These are phyloP conservation scores for Cheilosia impressa DNA, from an alignment of 2,888 invertebrate species.

Conservation along the genomic window DNA sequence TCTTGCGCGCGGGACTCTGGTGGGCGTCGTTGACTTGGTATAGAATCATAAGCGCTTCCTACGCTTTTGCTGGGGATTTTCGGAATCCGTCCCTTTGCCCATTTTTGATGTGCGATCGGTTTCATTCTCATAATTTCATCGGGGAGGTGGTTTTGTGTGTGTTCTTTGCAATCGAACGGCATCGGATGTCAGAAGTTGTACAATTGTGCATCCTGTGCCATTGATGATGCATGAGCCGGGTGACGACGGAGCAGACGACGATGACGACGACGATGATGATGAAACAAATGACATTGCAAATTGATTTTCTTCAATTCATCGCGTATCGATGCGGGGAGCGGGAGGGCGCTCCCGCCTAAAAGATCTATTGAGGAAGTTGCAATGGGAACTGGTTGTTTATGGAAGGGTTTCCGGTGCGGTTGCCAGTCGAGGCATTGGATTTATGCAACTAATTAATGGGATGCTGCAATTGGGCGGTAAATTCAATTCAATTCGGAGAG, in stretches of 20 bases:
- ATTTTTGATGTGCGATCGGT: slow-evolving; percentile 65
- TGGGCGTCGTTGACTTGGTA: slow-evolving; percentile 59
- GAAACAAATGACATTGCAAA: slow-evolving; percentile 73
- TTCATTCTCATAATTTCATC: slow-evolving; percentile 59
- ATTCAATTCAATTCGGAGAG: slow-evolving; percentile 19
- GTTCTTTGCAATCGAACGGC: slow-evolving; percentile 42
- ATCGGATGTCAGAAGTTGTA: slow-evolving; percentile 59
- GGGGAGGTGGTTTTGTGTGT: slow-evolving; percentile 16
- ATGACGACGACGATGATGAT: slow-evolving; percentile 34
- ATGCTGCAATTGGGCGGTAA: not conserved
- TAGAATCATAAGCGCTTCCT: slow-evolving; percentile 69
- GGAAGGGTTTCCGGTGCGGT: slow-evolving; percentile 57
- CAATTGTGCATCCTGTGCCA: slow-evolving; percentile 60
- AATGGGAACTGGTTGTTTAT: slow-evolving; percentile 40
- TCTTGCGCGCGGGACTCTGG: slow-evolving; percentile 17
- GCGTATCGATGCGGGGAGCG: slow-evolving; percentile 11
- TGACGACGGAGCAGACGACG: not conserved
- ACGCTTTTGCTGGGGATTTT: slow-evolving; percentile 64
- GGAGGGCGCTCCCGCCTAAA: not conserved
- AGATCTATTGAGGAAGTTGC: slow-evolving; percentile 61
- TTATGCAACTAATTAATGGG: slow-evolving; percentile 55
- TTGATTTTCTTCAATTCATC: slow-evolving; percentile 68
- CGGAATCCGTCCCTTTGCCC: slow-evolving; percentile 45
- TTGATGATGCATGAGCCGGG: slow-evolving; percentile 21
- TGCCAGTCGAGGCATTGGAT: slow-evolving; percentile 17